Evolutionary conservation across 2,797 vertebrate genomes (phyloP), one percentile per base, ranked within the genome.

Genomic region (Chelidonichthys spinosus): DNA sequence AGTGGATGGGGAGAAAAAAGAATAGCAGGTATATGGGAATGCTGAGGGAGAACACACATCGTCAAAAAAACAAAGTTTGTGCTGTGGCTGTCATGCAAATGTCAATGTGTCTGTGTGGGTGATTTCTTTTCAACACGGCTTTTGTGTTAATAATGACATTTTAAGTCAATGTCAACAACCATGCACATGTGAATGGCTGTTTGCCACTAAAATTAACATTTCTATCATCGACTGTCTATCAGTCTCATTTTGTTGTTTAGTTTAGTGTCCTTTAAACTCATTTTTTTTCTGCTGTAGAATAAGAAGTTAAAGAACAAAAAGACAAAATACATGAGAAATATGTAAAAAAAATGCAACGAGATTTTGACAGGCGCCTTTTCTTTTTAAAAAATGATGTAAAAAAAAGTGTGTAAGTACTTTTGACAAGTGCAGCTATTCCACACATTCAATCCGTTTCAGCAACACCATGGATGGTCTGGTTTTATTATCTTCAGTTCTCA

Each of bases 11-110:
- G 60, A 52, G 47, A 66, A 73, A 77, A 67, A 82, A 35, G 81
- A 40, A 71, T 76, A 78, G 66, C 59, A 69, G 74, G 53, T 80
- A 61, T 60, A 76, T 56, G 61, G 43, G 61, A 78, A 85, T 68
- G 60, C 69, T 80, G 63, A 78, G 58, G 36, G 71, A 72, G 72
- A 84, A 82, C 52, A 70, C 36, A 75, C 42, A 71, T 6, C 70
- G 63, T 78, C 63, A 71, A 72, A 53, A 69, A 66, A 78, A 86
- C 25, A 25, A 25, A 25, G 50, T 61, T 79, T 72, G 71, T 54
- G 56, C 75, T 55, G 59, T 63, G 47, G 40, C 69, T 79, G 63
- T 70, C 69, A 78, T 81, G 67, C 62, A 64, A 70, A 70, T 76
- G 68, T 59, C 36, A 33, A 55, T 42, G 33, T 35, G 33, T 56